Percentiles rank a stretch among this genome's conserved stretches.
Conservation (phyloP, 2,888 invertebrate species). For the Drosophila merina region DNA sequence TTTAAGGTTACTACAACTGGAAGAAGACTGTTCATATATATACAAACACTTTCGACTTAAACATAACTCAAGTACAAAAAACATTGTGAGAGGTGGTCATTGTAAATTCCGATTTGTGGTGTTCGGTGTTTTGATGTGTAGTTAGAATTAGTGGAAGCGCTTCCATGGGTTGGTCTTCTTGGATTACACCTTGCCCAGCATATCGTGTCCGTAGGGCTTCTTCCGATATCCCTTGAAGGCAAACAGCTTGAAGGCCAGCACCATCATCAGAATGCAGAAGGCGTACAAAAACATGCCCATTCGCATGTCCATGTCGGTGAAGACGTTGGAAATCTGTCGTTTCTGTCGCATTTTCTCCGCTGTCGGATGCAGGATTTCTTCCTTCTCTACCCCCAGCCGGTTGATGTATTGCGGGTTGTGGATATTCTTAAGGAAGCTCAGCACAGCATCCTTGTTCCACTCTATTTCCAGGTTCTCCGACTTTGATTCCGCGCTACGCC, state of each 20-base stretch:
- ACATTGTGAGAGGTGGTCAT: slow-evolving; percentile 45
- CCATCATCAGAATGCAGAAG: slow-evolving; percentile 89
- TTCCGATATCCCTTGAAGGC: slow-evolving; percentile 88
- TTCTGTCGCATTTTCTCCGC: slow-evolving; percentile 77
- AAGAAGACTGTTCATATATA: slow-evolving; percentile 55
- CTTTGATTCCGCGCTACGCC: slow-evolving; percentile 60
- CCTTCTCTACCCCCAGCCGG: slow-evolving; percentile 77
- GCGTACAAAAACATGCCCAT: slow-evolving; percentile 91
- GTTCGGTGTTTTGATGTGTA: slow-evolving; percentile 37
- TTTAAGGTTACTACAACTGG: slow-evolving; percentile 58
- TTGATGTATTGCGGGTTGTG: slow-evolving; percentile 80
- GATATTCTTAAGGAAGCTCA: slow-evolving; percentile 82
- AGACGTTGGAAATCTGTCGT: slow-evolving; percentile 80
- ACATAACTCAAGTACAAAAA: slow-evolving; percentile 52
- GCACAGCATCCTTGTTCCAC: slow-evolving; percentile 81
- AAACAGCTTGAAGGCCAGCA: slow-evolving; percentile 91
- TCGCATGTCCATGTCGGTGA: slow-evolving; percentile 87
- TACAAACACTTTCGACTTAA: slow-evolving; percentile 69
- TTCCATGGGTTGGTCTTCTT: not conserved
- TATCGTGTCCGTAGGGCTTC: slow-evolving; percentile 89
- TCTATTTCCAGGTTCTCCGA: slow-evolving; percentile 56
- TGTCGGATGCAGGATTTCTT: slow-evolving; percentile 68
- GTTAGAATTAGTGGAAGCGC: slow-evolving; percentile 17
- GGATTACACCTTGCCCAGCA: slow-evolving; percentile 88
- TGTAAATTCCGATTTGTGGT: slow-evolving; percentile 39